Evolutionary conservation across 2,113 vertebrate genomes (phyloP), one percentile per base, ranked within the genome.

Genomic region (Athene noctua): DNA sequence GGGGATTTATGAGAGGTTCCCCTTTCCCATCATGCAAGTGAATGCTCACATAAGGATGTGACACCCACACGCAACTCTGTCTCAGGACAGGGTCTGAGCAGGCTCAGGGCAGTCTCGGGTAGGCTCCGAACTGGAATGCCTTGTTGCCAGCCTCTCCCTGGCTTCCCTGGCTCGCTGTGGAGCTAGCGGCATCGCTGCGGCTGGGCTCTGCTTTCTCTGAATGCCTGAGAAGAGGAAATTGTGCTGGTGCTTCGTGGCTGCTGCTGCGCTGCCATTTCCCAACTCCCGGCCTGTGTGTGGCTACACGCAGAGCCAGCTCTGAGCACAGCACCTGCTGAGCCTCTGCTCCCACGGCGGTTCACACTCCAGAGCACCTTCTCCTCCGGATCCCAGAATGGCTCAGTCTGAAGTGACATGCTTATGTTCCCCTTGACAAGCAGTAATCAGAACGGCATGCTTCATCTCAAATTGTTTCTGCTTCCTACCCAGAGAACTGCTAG

Each of bases 21-120:
- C 38, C 19, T 65, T 71, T 30, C 29, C 55, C 4, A 0, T 20
- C 16, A 13, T 4, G 20, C 20, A 13, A 32, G 23, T 3, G 36
- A 63, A 46, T 0, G 0, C 42, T 52, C 16, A 5, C 0, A 1
- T 26, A 12, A 46, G 36, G 80, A 11, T 21, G 19, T 0, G 19
- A 36, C 74, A 21, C 40, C 20, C 34, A 13, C 29, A 11, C 4
- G 18, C 29, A 52, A 67, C 80, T n/a, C 34, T 21, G 67, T 18
- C 57, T 36, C 38, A 46, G 44, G 68, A 29, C 75, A 66, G 62
- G 38, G 38, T 55, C 49, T 2, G 13, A 63, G 20, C 77, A 46
- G 44, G 17, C 44, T 46, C 44, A 46, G 44, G 17, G 44, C 44
- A 46, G 44, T 46, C 44, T 46, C 17, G 17, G 68, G 47, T 59